Evolutionary conservation across 2,888 invertebrate genomes (phyloP).

Genomic region (Acleris laterana): DNA sequence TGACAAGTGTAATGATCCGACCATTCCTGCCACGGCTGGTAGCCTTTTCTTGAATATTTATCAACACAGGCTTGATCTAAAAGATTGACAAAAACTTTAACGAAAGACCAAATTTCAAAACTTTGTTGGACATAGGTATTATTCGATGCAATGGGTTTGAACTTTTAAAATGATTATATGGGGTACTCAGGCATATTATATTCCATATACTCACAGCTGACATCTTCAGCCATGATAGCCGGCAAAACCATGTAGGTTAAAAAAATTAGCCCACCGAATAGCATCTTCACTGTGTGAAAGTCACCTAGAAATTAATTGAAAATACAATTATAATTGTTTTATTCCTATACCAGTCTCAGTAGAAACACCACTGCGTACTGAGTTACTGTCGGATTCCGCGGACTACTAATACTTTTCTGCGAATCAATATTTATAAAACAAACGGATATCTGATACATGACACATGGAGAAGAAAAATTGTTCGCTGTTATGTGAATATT

Average conservation of each 20-base stretch:
- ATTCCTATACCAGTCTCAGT: conserved; percentile 20
- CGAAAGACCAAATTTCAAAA: not conserved
- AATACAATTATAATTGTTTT: conserved; percentile 26
- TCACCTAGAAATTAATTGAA: conserved; percentile 40
- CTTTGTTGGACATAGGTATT: too few species aligned
- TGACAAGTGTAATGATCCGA: conserved; percentile 81
- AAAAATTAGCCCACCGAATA: conserved; percentile 53
- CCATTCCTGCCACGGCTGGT: conserved; percentile 82
- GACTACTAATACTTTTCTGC: conserved; percentile 64
- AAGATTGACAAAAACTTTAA: conserved; percentile 25
- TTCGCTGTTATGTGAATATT: conserved; percentile 64
- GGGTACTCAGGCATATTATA: too few species aligned
- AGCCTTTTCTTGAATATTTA: conserved; percentile 80
- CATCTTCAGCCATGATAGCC: conserved; percentile 65
- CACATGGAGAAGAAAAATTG: conserved; percentile 52
- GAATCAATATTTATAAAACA: conserved; percentile 70
- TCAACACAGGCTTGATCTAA: conserved; percentile 80
- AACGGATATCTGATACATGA: conserved; percentile 46
- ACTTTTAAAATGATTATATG: not conserved
- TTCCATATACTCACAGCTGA: conserved; percentile 69
- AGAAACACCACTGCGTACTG: conserved; percentile 40
- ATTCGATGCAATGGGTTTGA: too few species aligned
- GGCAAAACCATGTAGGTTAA: conserved; percentile 56
- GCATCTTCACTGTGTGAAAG: conserved; percentile 53
- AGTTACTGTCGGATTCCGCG: conserved; percentile 30